phyloP scores from a whole-genome alignment of 2,113 vertebrate species.

The Pelusios castaneus region DNA sequence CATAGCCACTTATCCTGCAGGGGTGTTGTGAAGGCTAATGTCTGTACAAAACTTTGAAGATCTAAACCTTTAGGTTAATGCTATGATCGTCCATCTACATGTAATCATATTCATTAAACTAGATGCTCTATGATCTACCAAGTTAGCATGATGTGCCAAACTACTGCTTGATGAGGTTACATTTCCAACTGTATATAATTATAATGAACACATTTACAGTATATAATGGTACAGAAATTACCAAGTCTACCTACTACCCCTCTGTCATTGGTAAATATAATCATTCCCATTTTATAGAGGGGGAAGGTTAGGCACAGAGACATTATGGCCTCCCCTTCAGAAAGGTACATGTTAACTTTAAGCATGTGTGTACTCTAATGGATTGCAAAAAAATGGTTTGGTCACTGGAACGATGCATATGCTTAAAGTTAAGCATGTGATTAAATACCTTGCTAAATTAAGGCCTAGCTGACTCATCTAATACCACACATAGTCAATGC shows the following conservation, averaged over 20 bases:
- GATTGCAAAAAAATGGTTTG: not conserved
- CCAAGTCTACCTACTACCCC: not conserved
- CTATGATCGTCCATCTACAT: not conserved
- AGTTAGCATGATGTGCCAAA: not conserved
- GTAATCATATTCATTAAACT: not conserved
- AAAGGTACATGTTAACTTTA: not conserved
- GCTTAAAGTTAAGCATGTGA: not conserved
- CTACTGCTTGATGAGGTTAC: not conserved
- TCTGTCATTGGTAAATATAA: not conserved
- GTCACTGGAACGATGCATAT: not conserved
- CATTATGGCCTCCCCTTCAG: not conserved
- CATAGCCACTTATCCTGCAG: not conserved
- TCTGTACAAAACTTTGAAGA: not conserved
- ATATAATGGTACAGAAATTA: not conserved
- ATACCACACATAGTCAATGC: accelerated
- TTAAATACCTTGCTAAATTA: not conserved
- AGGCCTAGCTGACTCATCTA: not conserved
- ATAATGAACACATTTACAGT: not conserved
- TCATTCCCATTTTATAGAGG: not conserved
- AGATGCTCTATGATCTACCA: not conserved
- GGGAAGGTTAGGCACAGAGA: not conserved
- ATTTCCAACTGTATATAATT: not conserved
- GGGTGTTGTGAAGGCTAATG: not conserved
- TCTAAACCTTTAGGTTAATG: not conserved
- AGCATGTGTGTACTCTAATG: not conserved